Evolutionary conservation across 2,888 invertebrate genomes (phyloP).

Genomic region (Homarus gammarus): DNA sequence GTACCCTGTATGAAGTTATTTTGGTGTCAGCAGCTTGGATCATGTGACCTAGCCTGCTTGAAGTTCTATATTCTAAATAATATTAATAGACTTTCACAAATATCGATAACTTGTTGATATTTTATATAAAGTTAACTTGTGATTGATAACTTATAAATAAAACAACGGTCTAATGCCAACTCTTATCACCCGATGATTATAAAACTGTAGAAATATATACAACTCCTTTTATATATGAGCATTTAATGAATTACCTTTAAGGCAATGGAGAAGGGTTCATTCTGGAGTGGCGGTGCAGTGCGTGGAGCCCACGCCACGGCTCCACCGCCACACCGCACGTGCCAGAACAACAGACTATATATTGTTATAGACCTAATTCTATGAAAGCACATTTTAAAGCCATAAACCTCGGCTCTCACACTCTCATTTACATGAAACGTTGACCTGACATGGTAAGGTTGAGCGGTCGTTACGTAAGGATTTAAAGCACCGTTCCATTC

Average conservation of each 20-base stretch:
- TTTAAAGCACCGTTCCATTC: conserved; percentile 21
- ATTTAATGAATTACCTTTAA: not conserved
- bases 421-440: not conserved
- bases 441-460: not conserved
- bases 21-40: too few relatives aligned
- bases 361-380: conserved; percentile 40
- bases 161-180: not conserved
- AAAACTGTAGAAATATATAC: not conserved
- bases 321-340: not conserved
- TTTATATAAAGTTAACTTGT: too few relatives aligned
- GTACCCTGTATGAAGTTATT: too few relatives aligned
- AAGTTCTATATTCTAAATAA: too few relatives aligned
- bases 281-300: not conserved
- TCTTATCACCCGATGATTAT: not conserved
- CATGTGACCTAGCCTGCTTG: too few relatives aligned
- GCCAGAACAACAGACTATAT: not conserved
- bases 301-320: not conserved
- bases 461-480: conserved; percentile 3
- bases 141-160: not conserved
- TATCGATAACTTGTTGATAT: too few relatives aligned
- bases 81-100: too few relatives aligned
- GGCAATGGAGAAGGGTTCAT: not conserved
- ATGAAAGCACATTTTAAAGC: conserved; percentile 67
- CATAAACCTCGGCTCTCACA: conserved; percentile 21
- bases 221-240: not conserved